Evolutionary conservation across 2,797 vertebrate genomes (phyloP).

Genomic region (Pseudocheirus occidentalis): DNA sequence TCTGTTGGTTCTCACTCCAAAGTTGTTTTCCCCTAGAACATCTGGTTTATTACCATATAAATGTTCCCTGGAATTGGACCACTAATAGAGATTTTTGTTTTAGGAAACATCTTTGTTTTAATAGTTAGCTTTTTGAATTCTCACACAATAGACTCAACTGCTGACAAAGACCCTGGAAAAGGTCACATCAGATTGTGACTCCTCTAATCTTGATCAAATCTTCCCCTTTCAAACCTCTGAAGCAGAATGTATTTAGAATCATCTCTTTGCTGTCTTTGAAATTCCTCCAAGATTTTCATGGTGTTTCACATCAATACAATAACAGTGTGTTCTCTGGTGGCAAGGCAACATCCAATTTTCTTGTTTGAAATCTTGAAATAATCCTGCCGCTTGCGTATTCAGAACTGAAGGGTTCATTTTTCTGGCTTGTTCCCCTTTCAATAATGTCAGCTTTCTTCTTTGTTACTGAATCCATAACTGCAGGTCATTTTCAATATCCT

Average conservation of each 20-base stretch:
- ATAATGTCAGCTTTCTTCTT: conserved; percentile 27
- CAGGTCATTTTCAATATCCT: conserved; percentile 37
- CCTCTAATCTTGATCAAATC: background rate
- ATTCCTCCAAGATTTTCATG: conserved; percentile 26
- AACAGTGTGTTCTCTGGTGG: conserved; percentile 13
- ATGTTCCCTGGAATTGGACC: conserved; percentile 23
- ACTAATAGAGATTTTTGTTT: conserved; percentile 44
- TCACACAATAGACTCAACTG: conserved; percentile 23
- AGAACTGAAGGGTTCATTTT: conserved; percentile 18
- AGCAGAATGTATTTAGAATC: conserved; percentile 20
- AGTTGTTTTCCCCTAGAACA: conserved; percentile 34
- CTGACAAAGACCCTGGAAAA: conserved; percentile 49
- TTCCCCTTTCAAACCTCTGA: background rate
- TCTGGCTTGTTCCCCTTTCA: conserved; percentile 41
- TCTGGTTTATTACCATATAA: conserved; percentile 32
- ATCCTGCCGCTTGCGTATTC: conserved; percentile 16
- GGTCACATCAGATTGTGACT: conserved; percentile 5
- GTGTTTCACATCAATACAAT: conserved; percentile 34
- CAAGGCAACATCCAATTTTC: conserved; percentile 10
- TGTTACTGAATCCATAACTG: background rate
- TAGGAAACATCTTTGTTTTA: conserved; percentile 26
- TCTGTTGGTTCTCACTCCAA: conserved; percentile 7
- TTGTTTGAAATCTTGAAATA: conserved; percentile 12
- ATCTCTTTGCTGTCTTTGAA: conserved; percentile 25
- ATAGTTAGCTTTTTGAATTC: conserved; percentile 39